Percentiles rank a stretch among this genome's conserved stretches.
Conservation (phyloP, 2,113 vertebrate species). For the Ivindomyrus marchei region DNA sequence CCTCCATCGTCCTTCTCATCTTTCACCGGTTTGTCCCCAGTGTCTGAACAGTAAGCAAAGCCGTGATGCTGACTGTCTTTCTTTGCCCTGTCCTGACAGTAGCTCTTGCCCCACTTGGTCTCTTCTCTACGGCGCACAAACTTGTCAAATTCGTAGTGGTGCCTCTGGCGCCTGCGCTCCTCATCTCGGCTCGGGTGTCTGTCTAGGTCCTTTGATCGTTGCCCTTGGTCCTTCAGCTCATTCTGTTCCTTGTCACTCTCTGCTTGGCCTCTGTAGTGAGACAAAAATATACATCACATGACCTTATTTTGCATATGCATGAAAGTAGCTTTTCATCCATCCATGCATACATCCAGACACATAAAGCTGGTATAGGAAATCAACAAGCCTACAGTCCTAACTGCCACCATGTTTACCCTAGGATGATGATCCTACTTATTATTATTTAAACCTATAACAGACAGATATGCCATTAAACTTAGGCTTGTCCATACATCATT, state of each 20-base stretch:
- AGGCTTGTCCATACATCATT: neutral
- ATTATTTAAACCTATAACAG: neutral
- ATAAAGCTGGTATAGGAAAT: neutral
- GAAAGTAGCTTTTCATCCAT: neutral
- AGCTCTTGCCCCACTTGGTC: slow-evolving; percentile 81
- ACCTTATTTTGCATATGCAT: neutral
- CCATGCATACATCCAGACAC: neutral
- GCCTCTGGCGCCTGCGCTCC: slow-evolving; percentile 75
- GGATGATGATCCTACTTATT: neutral
- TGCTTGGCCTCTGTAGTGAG: slow-evolving; percentile 64
- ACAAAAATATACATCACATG: neutral
- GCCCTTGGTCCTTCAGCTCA: slow-evolving; percentile 66
- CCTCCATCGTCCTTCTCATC: slow-evolving; percentile 76
- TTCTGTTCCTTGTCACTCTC: slow-evolving; percentile 81
- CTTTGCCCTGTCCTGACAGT: slow-evolving; percentile 78
- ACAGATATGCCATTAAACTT: neutral
- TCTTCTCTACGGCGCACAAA: slow-evolving; percentile 82
- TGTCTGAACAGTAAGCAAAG: slow-evolving; percentile 66
- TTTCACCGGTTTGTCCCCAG: slow-evolving; percentile 72
- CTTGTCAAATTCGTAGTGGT: slow-evolving; percentile 79
- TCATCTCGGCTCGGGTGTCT: slow-evolving; percentile 70
- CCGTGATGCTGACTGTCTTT: slow-evolving; percentile 74
- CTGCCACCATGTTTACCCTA: neutral
- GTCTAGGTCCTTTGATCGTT: slow-evolving; percentile 72
- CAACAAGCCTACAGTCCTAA: neutral